phyloP scores from a whole-genome alignment of 2,888 invertebrate species.

The Diadegma fenestrale region DNA sequence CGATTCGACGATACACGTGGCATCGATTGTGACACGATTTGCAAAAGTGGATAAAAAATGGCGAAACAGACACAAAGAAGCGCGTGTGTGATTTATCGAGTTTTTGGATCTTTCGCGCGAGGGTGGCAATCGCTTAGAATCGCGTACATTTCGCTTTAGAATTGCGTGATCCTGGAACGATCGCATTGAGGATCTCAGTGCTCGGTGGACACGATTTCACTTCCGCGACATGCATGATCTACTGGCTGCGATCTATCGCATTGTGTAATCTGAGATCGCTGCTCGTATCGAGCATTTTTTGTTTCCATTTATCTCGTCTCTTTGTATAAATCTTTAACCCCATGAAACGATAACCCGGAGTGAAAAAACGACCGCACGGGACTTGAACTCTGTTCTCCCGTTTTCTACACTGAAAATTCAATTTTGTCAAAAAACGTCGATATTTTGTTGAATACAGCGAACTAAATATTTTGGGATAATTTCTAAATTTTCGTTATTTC shows the following conservation, averaged over 20 bases:
- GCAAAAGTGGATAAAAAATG: background rate
- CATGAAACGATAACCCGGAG: too few relatives aligned
- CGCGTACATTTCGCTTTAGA: constrained; percentile 21
- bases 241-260: constrained; percentile 51
- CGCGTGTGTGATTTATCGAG: constrained; percentile 45
- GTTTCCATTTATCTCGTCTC: background rate
- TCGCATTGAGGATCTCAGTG: constrained; percentile 13
- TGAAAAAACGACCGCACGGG: too few relatives aligned
- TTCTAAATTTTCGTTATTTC: too few relatives aligned
- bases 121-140: constrained; percentile 60
- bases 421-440: too few relatives aligned
- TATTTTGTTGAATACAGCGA: too few relatives aligned
- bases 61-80: background rate
- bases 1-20: background rate
- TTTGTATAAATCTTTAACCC: background rate
- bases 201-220: constrained; percentile 24
- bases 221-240: constrained; percentile 45
- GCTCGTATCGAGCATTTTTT: constrained; percentile 36
- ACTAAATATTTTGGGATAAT: too few relatives aligned
- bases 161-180: constrained; percentile 7
- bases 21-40: background rate
- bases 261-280: constrained; percentile 57
- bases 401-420: too few relatives aligned
- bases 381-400: too few relatives aligned
- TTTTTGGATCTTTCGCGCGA: constrained; percentile 51